Evolutionary conservation across 2,113 vertebrate species (phyloP), one percentile per base, ranked within the genome.

Genomic region (Petaurus breviceps): DNA sequence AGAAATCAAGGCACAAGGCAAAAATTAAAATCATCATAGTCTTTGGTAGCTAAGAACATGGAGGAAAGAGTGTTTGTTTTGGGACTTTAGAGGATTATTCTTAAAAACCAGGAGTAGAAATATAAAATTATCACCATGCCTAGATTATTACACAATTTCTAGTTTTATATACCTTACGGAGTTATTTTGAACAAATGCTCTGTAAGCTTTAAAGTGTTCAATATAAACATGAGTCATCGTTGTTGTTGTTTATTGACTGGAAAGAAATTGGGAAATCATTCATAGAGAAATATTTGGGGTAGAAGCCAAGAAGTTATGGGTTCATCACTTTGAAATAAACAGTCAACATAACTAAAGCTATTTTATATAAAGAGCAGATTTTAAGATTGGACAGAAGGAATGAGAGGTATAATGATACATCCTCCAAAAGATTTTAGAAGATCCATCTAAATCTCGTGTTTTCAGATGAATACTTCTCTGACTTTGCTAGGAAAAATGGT

Each of bases 11-110:
- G 92, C 89, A 91, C 3, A 94, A 93, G 14, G 53, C 12, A 91
- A 84, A 93, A 97, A 96, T 24, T 89, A 96, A 96, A 55, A 96
- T 90, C 31, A 43, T 47, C 94, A 12, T 55, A 55, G 53, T 92
- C 0, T 0, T 93, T 96, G 93, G 52, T 89, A 91, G 57, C 92
- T 90, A 92, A 96, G 92, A 95, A 54, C 92, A 94, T n/a, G 49
- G 92, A 77, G 52, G 94, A 93, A 94, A 68, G 46, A 46, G 91
- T 92, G 90, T 90, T 92, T 49, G 93, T 49, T 96, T 77, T 55
- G 89, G 68, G 89, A 51, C 31, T 31, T 90, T 89, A 16, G 50
- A 55, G 52, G 57, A 91, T 84, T 43, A 84, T 84, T 84, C 68
- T n/a, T 43, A 43, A 95, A 68, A 90, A 43, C 24, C 26, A 46